Conservation (phyloP, 2,113 vertebrate genomes). For the Tricholaema leucomelas region DNA sequence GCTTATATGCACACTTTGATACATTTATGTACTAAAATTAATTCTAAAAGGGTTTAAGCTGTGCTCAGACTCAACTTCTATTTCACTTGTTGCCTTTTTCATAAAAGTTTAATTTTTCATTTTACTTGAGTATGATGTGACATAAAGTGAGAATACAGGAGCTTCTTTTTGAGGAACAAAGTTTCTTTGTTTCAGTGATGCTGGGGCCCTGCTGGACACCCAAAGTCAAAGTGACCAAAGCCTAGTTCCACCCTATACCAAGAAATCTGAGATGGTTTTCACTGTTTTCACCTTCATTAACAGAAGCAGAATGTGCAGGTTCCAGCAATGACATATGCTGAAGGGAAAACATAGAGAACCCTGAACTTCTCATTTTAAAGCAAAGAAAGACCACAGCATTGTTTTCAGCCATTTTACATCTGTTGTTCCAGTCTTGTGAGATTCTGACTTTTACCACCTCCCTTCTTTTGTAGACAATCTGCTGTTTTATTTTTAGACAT, state of each 20-base stretch:
- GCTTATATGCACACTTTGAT: not conserved
- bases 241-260: not conserved
- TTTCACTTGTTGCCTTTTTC: not conserved
- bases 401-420: not conserved
- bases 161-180: not conserved
- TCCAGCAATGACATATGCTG: not conserved
- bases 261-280: not conserved
- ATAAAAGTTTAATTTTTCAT: not conserved
- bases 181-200: not conserved
- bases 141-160: not conserved
- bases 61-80: not conserved
- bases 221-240: not conserved
- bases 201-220: rapidly evolving
- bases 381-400: not conserved
- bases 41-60: not conserved
- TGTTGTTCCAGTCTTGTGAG: not conserved
- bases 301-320: not conserved
- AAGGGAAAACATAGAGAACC: not conserved
- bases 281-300: not conserved
- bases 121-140: not conserved
- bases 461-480: not conserved
- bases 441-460: not conserved
- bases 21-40: not conserved
- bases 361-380: not conserved
- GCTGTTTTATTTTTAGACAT: slow-evolving; percentile 1